Conservation (phyloP, 92 coral and sea anemone species). For the Parazoanthus swiftii region DNA sequence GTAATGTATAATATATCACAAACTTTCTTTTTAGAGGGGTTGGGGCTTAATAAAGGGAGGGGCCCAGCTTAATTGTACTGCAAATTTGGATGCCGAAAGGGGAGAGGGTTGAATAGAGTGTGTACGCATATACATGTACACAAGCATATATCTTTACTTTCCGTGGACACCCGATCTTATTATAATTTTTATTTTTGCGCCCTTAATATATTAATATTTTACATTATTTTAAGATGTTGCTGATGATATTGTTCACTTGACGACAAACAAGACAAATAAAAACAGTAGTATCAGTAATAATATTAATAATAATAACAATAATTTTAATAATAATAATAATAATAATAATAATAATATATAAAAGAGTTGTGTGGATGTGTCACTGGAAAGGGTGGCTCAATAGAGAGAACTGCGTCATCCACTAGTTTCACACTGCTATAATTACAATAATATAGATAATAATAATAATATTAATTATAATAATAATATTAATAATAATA, state of each 20-base stretch:
- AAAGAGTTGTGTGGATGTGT: no score
- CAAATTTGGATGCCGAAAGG: no score
- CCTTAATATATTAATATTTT: not conserved
- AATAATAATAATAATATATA: not conserved
- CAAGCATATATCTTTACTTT: not conserved
- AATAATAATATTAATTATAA: not conserved
- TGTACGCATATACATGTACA: no score
- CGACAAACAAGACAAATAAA: not conserved
- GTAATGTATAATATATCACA: no score
- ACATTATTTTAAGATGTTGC: not conserved
- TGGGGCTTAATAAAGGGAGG: no score
- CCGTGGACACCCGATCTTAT: not conserved
- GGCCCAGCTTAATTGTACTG: no score
- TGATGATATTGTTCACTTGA: not conserved
- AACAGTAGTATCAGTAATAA: not conserved
- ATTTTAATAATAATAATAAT: not conserved
- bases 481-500: not conserved
- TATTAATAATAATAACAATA: not conserved
- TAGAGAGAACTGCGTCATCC: no score
- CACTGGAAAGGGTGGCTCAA: no score
- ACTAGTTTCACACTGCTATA: no score
- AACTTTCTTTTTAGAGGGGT: no score
- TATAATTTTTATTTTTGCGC: not conserved
- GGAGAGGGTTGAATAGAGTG: no score
- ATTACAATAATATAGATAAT: not conserved